Evolutionary conservation across 1,140 invertebrate species (phyloP).

Genomic region (Caerostris extrusa): DNA sequence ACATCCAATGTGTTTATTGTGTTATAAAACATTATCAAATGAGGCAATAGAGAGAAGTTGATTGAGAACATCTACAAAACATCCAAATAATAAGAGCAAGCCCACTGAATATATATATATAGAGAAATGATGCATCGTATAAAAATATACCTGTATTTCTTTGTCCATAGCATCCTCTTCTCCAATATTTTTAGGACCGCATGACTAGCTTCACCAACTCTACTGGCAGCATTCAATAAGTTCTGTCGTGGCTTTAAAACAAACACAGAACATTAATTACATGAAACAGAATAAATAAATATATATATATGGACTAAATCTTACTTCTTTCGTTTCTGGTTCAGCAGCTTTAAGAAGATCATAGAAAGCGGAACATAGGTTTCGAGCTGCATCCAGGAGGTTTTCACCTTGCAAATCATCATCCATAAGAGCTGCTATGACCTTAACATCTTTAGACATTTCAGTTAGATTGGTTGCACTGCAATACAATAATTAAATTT

Average conservation of each 20-base stretch:
- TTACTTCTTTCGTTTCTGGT: slow-evolving; percentile 93
- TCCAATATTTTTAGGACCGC: slow-evolving; percentile 96
- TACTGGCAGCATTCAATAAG: slow-evolving; percentile 94
- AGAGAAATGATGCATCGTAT: too few species aligned
- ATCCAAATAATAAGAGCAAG: too few species aligned
- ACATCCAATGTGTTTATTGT: too few species aligned
- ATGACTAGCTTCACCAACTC: slow-evolving; percentile 97
- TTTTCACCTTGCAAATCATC: slow-evolving; percentile 92
- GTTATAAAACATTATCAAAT: too few species aligned
- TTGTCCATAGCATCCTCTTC: slow-evolving; percentile 90
- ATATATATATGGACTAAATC: background rate
- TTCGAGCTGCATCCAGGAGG: slow-evolving; percentile 94
- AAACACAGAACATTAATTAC: background rate
- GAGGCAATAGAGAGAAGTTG: too few species aligned
- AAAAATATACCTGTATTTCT: slow-evolving; percentile 79
- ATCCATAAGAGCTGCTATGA: slow-evolving; percentile 96
- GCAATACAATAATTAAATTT: slow-evolving; percentile 53
- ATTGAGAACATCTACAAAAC: too few species aligned
- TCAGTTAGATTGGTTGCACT: slow-evolving; percentile 95
- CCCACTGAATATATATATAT: too few species aligned
- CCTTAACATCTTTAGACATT: slow-evolving; percentile 96
- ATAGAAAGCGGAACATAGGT: slow-evolving; percentile 95
- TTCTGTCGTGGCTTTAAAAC: slow-evolving; percentile 90
- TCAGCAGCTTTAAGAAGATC: slow-evolving; percentile 97
- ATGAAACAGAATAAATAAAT: background rate